Conservation (phyloP, 2,888 invertebrate species). For the Mongoloraphidia duomilia region DNA sequence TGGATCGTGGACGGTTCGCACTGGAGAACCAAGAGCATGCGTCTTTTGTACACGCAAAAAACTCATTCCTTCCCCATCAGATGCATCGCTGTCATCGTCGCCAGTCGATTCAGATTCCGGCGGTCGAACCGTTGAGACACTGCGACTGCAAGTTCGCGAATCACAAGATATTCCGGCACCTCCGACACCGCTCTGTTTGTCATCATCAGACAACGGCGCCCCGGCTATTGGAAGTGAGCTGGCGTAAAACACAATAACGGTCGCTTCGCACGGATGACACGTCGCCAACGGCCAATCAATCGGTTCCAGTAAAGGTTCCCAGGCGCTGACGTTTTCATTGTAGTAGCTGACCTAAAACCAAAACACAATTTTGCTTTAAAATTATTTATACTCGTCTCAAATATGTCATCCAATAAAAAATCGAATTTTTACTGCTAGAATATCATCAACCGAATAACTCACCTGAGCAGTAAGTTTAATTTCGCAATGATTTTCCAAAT, state of each 20-base stretch:
- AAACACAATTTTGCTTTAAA: conserved; percentile 27
- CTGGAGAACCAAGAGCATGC: conserved; percentile 20
- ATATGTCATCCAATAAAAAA: too few species aligned
- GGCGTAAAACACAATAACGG: conserved; percentile 46
- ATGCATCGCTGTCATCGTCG: conserved; percentile 6
- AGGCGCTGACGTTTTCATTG: conserved; percentile 52
- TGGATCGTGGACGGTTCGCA: conserved; percentile 18
- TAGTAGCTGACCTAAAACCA: conserved; percentile 42
- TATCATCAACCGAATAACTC: conserved; percentile 28
- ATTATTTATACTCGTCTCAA: too few species aligned
- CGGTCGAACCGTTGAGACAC: conserved; percentile 17
- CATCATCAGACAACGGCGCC: conserved; percentile 8
- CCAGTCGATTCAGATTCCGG: conserved; percentile 26
- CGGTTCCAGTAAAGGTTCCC: conserved; percentile 78
- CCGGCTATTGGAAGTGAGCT: conserved; percentile 24
- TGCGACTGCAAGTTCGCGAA: too few species aligned
- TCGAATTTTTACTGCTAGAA: too few species aligned
- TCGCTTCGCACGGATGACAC: conserved; percentile 57
- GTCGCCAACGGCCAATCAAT: conserved; percentile 46
- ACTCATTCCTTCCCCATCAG: conserved; percentile 27
- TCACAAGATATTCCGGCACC: too few species aligned
- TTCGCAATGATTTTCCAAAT: conserved; percentile 20
- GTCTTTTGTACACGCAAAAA: conserved; percentile 25
- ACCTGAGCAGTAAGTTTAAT: conserved; percentile 32
- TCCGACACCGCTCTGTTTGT: not conserved